These are phyloP conservation scores for Podarcis lilfordi DNA, from an alignment of 2,797 vertebrate genomes.

Conservation along the genomic window DNA sequence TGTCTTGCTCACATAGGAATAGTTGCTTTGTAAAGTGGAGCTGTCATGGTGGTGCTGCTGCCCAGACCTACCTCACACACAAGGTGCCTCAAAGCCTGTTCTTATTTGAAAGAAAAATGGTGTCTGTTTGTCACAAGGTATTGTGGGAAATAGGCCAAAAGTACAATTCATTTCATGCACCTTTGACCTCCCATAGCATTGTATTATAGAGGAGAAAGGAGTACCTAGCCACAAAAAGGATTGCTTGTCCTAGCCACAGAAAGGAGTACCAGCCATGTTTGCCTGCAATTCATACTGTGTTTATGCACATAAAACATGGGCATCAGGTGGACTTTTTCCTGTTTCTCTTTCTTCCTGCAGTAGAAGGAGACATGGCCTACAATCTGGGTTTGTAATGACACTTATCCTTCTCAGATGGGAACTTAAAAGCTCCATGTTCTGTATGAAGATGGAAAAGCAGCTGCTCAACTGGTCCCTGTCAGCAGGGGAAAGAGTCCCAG, in stretches of 20 bases:
- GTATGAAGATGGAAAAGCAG: slow-evolving; percentile 23
- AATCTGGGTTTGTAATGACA: background rate
- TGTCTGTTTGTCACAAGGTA: background rate
- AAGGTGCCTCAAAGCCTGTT: background rate
- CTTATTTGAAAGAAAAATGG: background rate
- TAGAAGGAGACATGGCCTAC: background rate
- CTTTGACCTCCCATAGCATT: background rate
- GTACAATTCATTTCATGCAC: background rate
- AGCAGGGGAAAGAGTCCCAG: slow-evolving; percentile 17
- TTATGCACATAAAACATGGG: background rate
- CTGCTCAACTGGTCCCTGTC: slow-evolving; percentile 26
- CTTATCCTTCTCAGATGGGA: background rate
- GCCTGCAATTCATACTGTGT: background rate
- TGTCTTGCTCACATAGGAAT: too few relatives aligned
- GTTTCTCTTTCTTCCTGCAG: background rate
- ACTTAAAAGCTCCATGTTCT: background rate
- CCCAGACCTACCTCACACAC: background rate
- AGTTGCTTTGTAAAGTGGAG: background rate
- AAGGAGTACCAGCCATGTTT: background rate
- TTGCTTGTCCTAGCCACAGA: too few relatives aligned
- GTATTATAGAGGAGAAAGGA: background rate
- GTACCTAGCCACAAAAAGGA: background rate
- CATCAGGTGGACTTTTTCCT: background rate
- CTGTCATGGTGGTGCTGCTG: background rate
- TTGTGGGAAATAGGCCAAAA: background rate